phyloP scores from a whole-genome alignment of 2,113 vertebrate genomes.

The Pangasianodon hypophthalmus region DNA sequence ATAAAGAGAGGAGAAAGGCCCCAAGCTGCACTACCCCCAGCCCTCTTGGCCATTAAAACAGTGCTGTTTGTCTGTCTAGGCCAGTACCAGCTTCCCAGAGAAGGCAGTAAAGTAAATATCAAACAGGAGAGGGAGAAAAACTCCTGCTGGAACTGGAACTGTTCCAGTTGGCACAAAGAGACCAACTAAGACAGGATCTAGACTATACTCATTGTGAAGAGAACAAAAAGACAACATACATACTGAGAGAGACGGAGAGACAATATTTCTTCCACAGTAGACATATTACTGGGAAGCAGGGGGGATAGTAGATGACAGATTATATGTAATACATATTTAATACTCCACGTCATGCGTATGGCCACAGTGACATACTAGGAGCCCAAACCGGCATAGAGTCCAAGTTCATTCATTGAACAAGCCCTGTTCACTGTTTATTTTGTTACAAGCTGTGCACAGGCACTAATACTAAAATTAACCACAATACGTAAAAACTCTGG shows the following conservation, averaged over 20 bases:
- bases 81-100: constrained; percentile 64
- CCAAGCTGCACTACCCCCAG: constrained; percentile 49
- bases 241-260: not conserved
- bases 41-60: constrained; percentile 58
- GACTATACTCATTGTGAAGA: constrained; percentile 66
- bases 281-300: not conserved
- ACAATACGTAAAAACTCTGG: constrained; percentile 49
- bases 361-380: constrained; percentile 9
- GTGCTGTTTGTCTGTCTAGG: constrained; percentile 68
- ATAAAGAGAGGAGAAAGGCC: constrained; percentile 47
- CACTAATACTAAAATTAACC: constrained; percentile 55
- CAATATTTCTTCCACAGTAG: constrained; percentile 1
- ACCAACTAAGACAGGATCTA: constrained; percentile 67
- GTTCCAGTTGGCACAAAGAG: constrained; percentile 70
- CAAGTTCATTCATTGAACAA: constrained; percentile 3
- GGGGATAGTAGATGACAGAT: not conserved
- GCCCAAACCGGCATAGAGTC: constrained; percentile 19
- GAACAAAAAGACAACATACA: constrained; percentile 67
- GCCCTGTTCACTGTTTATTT: constrained; percentile 58
- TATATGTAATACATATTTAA: not conserved
- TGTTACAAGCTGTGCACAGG: constrained; percentile 62
- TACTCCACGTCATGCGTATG: not conserved
- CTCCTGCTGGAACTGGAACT: constrained; percentile 72
- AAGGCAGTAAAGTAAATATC: constrained; percentile 77
- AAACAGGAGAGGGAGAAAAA: constrained; percentile 73